phyloP scores from a whole-genome alignment of 2,888 invertebrate genomes.

The Ryuthela nishihirai region DNA sequence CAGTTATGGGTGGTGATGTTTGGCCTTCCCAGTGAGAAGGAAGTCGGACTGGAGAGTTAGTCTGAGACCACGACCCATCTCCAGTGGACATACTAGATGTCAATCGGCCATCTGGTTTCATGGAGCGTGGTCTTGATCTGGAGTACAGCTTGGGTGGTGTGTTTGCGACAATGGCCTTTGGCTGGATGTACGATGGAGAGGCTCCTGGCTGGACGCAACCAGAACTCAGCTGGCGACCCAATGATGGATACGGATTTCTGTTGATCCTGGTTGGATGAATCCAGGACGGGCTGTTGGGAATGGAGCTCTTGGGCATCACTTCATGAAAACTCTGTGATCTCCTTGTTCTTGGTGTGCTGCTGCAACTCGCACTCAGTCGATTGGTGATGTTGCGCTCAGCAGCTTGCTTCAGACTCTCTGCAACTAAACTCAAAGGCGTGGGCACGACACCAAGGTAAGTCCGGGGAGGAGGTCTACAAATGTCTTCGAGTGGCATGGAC shows the following conservation, averaged over 20 bases:
- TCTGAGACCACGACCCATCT: background rate
- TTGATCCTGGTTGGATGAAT: no score
- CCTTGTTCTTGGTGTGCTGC: background rate
- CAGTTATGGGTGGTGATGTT: background rate
- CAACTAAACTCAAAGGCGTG: conserved; percentile 64
- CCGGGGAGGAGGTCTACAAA: background rate
- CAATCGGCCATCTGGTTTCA: background rate
- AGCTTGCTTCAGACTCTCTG: no score
- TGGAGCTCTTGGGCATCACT: background rate
- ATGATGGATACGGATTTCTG: no score
- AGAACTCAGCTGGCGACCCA: no score
- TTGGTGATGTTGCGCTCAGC: background rate
- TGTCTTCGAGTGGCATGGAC: conserved; percentile 2
- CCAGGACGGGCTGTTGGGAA: no score
- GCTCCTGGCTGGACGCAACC: no score
- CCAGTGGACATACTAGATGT: background rate
- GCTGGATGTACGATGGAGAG: conserved; percentile 4
- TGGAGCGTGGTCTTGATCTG: conserved; percentile 26
- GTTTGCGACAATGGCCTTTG: conserved; percentile 3
- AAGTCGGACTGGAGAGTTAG: background rate
- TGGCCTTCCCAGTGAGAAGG: background rate
- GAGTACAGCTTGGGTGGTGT: conserved; percentile 38
- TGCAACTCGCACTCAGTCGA: background rate
- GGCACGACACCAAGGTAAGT: conserved; percentile 61
- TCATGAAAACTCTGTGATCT: background rate